phyloP scores from a whole-genome alignment of 2,797 vertebrate species.

The Falco naumanni region DNA sequence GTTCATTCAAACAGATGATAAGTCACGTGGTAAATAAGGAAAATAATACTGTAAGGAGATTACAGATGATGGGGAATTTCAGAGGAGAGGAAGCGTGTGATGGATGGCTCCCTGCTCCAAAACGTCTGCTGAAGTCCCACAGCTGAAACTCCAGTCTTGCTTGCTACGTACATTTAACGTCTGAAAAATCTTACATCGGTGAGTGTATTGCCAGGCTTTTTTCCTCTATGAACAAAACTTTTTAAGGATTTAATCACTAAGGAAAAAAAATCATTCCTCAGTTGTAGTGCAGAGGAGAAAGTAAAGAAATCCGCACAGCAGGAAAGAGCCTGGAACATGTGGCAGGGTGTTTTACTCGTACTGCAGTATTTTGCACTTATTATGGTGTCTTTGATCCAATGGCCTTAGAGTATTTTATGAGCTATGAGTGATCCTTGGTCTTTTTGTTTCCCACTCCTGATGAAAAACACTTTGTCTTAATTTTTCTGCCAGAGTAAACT shows the following conservation, averaged over 20 bases:
- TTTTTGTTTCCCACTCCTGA: background rate
- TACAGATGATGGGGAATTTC: background rate
- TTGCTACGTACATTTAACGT: background rate
- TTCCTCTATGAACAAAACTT: background rate
- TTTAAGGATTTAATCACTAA: background rate
- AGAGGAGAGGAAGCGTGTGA: background rate
- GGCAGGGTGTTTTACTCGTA: background rate
- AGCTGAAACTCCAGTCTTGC: background rate
- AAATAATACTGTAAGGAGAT: background rate
- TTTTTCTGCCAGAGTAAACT: background rate
- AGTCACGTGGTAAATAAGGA: background rate
- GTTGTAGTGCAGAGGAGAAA: background rate
- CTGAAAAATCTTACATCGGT: background rate
- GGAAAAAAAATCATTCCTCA: background rate
- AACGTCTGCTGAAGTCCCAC: background rate
- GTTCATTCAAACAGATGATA: background rate
- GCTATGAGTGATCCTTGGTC: background rate
- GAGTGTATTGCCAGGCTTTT: background rate
- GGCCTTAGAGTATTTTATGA: background rate
- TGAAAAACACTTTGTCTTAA: background rate
- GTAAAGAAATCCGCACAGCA: slow-evolving; percentile 2
- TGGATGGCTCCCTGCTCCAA: background rate
- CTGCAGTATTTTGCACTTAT: background rate
- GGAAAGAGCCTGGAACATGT: background rate
- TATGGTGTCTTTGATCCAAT: slow-evolving; percentile 9